Evolutionary conservation across 2,113 vertebrate genomes (phyloP).

Genomic region (Odocoileus virginianus): DNA sequence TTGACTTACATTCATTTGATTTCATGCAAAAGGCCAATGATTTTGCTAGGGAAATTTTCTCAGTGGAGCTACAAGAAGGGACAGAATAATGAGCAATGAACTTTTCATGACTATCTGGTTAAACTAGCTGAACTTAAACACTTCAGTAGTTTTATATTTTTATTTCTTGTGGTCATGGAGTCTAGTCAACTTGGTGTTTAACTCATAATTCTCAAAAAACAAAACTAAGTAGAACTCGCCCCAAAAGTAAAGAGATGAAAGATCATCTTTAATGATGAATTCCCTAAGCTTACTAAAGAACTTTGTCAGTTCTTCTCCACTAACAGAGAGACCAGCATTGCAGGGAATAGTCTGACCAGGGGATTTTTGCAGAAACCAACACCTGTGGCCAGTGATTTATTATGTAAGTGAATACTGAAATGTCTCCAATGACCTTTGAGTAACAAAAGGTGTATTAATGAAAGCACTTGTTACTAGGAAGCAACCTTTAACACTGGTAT

Average conservation of each 20-base stretch:
- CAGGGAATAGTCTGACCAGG: background rate
- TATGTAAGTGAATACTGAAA: background rate
- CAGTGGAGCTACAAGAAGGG: background rate
- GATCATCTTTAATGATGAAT: background rate
- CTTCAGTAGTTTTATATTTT: background rate
- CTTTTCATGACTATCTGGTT: background rate
- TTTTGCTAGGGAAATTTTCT: background rate
- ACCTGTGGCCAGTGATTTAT: background rate
- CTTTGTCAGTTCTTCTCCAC: background rate
- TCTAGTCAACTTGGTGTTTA: background rate
- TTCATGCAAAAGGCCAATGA: background rate
- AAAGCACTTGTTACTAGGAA: background rate
- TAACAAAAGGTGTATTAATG: background rate
- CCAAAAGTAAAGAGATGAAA: background rate
- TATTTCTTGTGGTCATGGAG: background rate
- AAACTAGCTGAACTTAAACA: constrained; percentile 8
- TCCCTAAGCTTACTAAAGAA: background rate
- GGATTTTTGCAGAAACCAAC: background rate
- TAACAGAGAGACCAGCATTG: background rate
- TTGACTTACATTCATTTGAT: background rate
- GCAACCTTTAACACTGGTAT: background rate
- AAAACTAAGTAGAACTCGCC: background rate
- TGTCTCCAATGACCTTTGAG: background rate
- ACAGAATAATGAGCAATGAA: background rate
- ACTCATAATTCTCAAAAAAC: background rate